Percentiles rank a stretch among this genome's conserved stretches.
These are phyloP conservation scores for Pelobates fuscus DNA, from an alignment of 2,113 vertebrate genomes.

Conservation along the genomic window DNA sequence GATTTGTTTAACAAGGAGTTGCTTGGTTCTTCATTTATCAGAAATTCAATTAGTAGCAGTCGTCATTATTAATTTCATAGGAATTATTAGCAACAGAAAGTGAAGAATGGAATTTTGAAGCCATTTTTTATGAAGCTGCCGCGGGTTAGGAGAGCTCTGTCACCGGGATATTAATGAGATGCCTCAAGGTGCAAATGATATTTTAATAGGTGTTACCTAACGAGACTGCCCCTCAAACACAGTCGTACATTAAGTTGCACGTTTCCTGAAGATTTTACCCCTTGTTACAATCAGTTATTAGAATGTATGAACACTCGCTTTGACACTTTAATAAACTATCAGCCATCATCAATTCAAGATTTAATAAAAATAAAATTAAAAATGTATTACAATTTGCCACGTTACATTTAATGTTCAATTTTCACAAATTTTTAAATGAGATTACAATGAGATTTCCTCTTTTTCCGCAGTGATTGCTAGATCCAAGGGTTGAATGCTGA, in stretches of 20 bases:
- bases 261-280: constrained; percentile 67
- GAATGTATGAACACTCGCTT: constrained; percentile 73
- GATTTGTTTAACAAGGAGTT: constrained; percentile 46
- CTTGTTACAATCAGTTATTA: constrained; percentile 79
- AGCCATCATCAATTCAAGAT: constrained; percentile 71
- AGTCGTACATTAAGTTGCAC: constrained; percentile 57
- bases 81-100: constrained; percentile 70
- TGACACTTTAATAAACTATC: constrained; percentile 81
- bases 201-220: constrained; percentile 98
- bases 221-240: constrained; percentile 69
- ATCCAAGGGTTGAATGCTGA: not conserved
- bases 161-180: constrained; percentile 94
- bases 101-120: constrained; percentile 69
- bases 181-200: constrained; percentile 95
- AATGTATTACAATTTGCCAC: constrained; percentile 68
- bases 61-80: constrained; percentile 74
- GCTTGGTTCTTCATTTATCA: constrained; percentile 61
- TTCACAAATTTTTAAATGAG: constrained; percentile 37
- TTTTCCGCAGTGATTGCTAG: constrained; percentile 4
- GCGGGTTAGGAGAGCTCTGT: constrained; percentile 78
- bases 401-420: constrained; percentile 58
- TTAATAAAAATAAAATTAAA: constrained; percentile 79
- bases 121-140: constrained; percentile 71
- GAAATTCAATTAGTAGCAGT: constrained; percentile 72
- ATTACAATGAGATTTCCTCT: not conserved